A percentile compares a stretch with the other conserved stretches of the same genome.
Evolutionary conservation across 2,113 vertebrate genomes (phyloP).

Genomic region (Campylorhamphus procurvoides): DNA sequence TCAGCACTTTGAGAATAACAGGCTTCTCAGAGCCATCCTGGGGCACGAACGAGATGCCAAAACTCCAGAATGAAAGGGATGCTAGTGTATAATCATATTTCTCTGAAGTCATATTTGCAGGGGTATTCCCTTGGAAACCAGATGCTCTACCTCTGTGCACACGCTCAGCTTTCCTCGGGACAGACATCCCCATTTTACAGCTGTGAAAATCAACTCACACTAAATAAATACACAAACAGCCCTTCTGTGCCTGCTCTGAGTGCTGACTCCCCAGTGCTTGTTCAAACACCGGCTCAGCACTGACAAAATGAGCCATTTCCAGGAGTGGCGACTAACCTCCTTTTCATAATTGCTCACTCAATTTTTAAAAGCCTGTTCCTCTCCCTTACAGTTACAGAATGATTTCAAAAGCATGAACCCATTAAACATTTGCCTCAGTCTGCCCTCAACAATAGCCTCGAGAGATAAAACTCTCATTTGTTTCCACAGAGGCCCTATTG

Average conservation of each 20-base stretch:
- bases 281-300: not conserved
- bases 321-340: conserved; percentile 23
- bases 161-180: not conserved
- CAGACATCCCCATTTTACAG: not conserved
- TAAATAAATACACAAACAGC: not conserved
- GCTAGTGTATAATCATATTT: accelerated
- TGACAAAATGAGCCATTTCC: conserved; percentile 5
- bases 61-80: not conserved
- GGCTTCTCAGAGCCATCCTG: not conserved
- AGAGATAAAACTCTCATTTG: conserved; percentile 47
- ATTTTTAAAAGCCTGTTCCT: conserved; percentile 48
- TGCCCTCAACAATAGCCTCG: conserved; percentile 54
- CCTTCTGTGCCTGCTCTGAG: not conserved
- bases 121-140: not conserved
- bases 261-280: not conserved
- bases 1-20: not conserved
- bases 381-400: conserved; percentile 55
- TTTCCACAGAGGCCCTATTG: conserved; percentile 43
- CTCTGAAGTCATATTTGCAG: not conserved
- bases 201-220: not conserved
- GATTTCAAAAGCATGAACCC: conserved; percentile 56
- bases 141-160: not conserved
- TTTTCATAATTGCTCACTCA: conserved; percentile 58
- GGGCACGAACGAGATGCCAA: not conserved
- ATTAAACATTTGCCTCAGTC: conserved; percentile 55